Conservation (phyloP, 2,113 vertebrate genomes). For the Helogale parvula region DNA sequence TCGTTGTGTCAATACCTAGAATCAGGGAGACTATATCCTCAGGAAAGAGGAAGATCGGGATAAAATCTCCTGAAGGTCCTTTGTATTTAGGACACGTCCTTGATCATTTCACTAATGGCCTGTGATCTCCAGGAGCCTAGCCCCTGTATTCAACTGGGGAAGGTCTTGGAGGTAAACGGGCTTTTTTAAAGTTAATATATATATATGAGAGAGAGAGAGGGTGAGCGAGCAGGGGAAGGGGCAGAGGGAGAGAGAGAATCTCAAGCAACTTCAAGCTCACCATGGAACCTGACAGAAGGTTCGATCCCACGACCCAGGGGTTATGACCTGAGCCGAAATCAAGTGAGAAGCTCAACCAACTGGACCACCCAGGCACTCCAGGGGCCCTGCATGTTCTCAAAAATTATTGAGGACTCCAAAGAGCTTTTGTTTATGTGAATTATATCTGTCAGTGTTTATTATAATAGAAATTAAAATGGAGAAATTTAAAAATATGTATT, state of each 20-base stretch:
- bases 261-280: too few relatives aligned
- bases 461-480: neutral
- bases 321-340: neutral
- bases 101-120: neutral
- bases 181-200: too few relatives aligned
- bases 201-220: too few relatives aligned
- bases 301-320: too few relatives aligned
- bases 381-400: too few relatives aligned
- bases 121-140: neutral
- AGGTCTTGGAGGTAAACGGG: neutral
- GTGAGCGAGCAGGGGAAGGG: too few relatives aligned
- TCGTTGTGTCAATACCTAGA: constrained; percentile 30
- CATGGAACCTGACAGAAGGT: too few relatives aligned
- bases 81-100: neutral
- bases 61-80: neutral
- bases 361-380: neutral
- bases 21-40: neutral
- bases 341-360: neutral
- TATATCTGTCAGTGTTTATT: too few relatives aligned
- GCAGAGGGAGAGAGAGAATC: too few relatives aligned
- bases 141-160: neutral
- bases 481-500: neutral
- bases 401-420: too few relatives aligned
- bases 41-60: neutral
- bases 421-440: too few relatives aligned